These are phyloP conservation scores for Cavia porcellus DNA, from an alignment of 2,113 vertebrate genomes.

Conservation along the genomic window DNA sequence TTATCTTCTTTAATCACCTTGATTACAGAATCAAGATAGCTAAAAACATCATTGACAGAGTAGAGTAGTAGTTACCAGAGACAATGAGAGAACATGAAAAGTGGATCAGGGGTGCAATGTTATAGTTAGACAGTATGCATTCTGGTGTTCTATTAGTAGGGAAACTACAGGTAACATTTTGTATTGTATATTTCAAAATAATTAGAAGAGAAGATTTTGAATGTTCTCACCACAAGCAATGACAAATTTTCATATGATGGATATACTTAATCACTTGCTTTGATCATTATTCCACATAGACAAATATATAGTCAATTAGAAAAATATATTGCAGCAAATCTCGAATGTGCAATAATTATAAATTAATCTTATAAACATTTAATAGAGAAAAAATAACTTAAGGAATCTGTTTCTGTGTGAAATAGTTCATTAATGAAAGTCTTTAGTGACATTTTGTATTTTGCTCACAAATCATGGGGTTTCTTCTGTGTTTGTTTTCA, in stretches of 20 bases:
- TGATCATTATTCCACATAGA: not conserved
- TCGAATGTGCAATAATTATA: not conserved
- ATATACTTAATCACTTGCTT: not conserved
- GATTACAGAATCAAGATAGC: not conserved
- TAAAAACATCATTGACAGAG: not conserved
- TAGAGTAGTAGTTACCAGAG: not conserved
- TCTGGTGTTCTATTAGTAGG: not conserved
- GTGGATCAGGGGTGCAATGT: not conserved
- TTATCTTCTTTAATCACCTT: not conserved
- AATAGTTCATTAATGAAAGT: constrained; percentile 27
- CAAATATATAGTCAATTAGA: not conserved
- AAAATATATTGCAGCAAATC: not conserved
- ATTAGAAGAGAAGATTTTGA: not conserved
- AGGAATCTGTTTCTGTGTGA: not conserved
- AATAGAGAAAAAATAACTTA: not conserved
- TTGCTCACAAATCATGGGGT: not conserved
- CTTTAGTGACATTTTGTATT: constrained; percentile 19
- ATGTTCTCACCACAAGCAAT: not conserved
- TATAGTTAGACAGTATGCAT: too few relatives aligned
- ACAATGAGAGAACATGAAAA: not conserved
- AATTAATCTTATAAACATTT: not conserved
- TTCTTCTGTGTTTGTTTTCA: constrained; percentile 9
- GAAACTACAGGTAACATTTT: not conserved
- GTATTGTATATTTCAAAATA: not conserved
- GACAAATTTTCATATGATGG: not conserved